These are phyloP conservation scores for Drosophila subobscura DNA, from an alignment of 1,140 invertebrate genomes.

Conservation along the genomic window DNA sequence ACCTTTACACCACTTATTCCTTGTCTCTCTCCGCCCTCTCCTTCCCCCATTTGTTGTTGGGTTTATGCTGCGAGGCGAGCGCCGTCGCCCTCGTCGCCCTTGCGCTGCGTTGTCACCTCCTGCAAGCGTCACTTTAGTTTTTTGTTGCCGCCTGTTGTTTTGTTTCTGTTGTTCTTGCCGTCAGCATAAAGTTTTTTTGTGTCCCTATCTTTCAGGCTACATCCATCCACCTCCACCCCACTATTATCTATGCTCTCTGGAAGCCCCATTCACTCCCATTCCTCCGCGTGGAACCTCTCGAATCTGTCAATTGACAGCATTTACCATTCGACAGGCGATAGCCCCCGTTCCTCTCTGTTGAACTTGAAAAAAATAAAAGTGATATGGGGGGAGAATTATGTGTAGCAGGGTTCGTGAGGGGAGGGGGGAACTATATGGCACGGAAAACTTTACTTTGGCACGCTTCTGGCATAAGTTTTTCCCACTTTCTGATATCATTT, in stretches of 20 bases:
- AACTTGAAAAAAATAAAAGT: slow-evolving; percentile 2
- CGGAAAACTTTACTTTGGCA: slow-evolving; percentile 44
- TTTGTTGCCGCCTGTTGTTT: slow-evolving; percentile 42
- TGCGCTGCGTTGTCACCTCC: slow-evolving; percentile 47
- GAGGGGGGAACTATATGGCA: slow-evolving; percentile 19
- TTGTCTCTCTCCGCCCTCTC: no score
- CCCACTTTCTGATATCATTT: slow-evolving; percentile 11
- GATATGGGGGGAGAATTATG: not conserved
- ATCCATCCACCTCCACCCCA: slow-evolving; percentile 13
- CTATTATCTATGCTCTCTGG: slow-evolving; percentile 12
- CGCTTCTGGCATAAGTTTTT: not conserved
- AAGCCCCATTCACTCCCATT: not conserved
- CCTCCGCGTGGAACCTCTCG: slow-evolving; percentile 18
- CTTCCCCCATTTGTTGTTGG: not conserved
- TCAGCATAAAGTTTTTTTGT: slow-evolving; percentile 61
- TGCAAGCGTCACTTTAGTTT: slow-evolving; percentile 61
- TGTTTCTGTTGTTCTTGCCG: slow-evolving; percentile 46
- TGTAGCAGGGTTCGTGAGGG: not conserved
- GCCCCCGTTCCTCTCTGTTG: not conserved
- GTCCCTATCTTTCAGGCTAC: not conserved
- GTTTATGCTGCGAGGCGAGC: slow-evolving; percentile 22
- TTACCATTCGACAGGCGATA: slow-evolving; percentile 46
- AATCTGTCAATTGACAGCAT: slow-evolving; percentile 68
- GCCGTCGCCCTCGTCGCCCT: slow-evolving; percentile 9
- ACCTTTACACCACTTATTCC: no score